Base-by-base conservation (phyloP, 92 coral and sea anemone genomes). In the Bergia puertoricense region DNA sequence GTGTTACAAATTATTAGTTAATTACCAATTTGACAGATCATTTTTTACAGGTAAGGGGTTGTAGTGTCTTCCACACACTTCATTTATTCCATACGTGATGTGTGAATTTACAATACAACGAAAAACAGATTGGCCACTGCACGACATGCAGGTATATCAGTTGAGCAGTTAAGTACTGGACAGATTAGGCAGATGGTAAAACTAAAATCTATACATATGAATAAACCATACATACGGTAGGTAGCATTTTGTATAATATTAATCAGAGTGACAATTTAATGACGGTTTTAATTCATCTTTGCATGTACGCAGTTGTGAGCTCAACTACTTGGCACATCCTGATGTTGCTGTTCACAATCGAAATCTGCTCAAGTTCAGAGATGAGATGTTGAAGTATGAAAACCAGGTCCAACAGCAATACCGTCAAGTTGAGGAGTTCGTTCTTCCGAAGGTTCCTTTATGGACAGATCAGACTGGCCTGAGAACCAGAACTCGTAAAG, bases 401-500 rank as follows among this genome's bases (percentile, higher is more conserved):
- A 79, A 91, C 88, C 93, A 92, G 67, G 93, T 96, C 40, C 71
- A 89, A 8, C 78, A 90, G 40, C 92, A 93, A 39, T 93, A 93
- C 82, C 91, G 88, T 73, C 93, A 89, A 50, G 89, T 96, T 51
- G 91, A 86, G 82, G 90, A 89, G 41, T 96, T 81, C 85, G 42
- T 88, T 67, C 87, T 95, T 14, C 93, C 94, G 36, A 92, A 93
- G 67, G 98, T 96, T 16, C 98, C 98, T 75, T 93, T 97, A 46
- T 97, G 98, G 98, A 86, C 77, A 39, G 88, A 85, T 72, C 92
- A 90, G 72, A 88, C 95, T 85, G 99, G 99, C 76, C 95, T 97
- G 72, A 86, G 22, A 45, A 92, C 95, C 15, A 97, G 99, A 68
- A 91, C 95, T 40, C 97, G 99, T 42, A 77, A 88, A 30, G 99